Evolutionary conservation across 2,113 vertebrate genomes (phyloP).

Genomic region (Sapajus apella): DNA sequence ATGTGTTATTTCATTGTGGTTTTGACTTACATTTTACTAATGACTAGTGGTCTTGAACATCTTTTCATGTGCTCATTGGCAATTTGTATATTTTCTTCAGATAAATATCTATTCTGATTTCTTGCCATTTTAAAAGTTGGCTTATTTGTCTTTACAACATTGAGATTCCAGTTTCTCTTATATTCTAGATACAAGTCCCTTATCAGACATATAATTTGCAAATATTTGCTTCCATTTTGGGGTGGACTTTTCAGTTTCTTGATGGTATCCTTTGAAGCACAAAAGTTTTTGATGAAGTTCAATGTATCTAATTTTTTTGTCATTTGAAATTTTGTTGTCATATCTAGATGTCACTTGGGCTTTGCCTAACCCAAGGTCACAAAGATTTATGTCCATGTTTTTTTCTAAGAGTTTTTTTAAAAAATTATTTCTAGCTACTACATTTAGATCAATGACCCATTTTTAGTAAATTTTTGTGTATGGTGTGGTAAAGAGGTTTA

Average conservation of each 20-base stretch:
- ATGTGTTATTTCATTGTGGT: neutral
- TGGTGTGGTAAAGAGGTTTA: neutral
- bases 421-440: neutral
- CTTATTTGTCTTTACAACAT: neutral
- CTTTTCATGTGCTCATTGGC: neutral
- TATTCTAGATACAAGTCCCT: neutral
- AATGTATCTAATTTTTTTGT: neutral
- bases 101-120: neutral
- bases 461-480: neutral
- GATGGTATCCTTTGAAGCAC: neutral
- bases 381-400: neutral
- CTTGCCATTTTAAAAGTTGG: neutral
- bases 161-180: neutral
- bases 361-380: neutral
- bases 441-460: neutral
- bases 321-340: neutral
- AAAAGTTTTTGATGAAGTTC: neutral
- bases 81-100: neutral
- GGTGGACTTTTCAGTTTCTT: neutral
- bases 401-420: neutral
- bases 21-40: neutral
- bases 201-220: neutral
- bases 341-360: neutral
- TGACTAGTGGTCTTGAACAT: neutral
- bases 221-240: neutral